Base-by-base conservation (phyloP, 2,113 vertebrate species). In the Tenebrosternarchus preto region DNA sequence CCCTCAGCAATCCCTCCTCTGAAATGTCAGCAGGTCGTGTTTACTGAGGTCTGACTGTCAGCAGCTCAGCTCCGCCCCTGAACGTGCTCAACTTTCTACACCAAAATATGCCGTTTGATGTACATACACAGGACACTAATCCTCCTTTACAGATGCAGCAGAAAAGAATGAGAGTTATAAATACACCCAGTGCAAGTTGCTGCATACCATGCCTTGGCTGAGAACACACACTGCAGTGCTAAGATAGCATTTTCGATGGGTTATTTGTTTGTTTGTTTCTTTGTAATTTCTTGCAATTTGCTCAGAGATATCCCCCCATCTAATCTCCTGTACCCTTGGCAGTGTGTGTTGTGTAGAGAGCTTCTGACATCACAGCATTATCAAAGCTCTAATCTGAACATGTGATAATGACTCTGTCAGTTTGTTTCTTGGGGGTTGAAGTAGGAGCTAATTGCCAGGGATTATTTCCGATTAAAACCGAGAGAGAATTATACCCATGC, bases 1-100 rank as follows among this genome's bases (percentile, higher is more conserved):
- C 82, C 72, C 76, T 64, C 57, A 63, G 77, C 71, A 60, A 63
- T 80, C 77, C 73, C 57, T 70, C 64, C 76, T 60, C 60, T 55
- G 39, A 83, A 75, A 83, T 80, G 82, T 76, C 82, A 80, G 22
- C 36, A 15, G 55, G 16, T 68, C 60, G 24, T 25, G 57, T 29
- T 60, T 46, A 9, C 39, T 50, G 43, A 50, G 43, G 43, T 15
- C 43, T 50, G 43, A 15, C 15, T 12, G 12, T 12, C 43, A 9
- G 15, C 1, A 9, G 43, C 43, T 12, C 43, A 50, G 11, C n/a
- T 12, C 43, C 9, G 2, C 43, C 15, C 11, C 43, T 1, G 11
- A n/a, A n/a, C n/a, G n/a, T n/a, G 0, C 56, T 53, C 27, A 12
- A 17, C 16, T 27, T 22, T 39, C 29, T 24, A 39, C 53, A 55